These are phyloP conservation scores for Napeogenes sylphis DNA, from an alignment of 2,888 invertebrate genomes.

Conservation along the genomic window DNA sequence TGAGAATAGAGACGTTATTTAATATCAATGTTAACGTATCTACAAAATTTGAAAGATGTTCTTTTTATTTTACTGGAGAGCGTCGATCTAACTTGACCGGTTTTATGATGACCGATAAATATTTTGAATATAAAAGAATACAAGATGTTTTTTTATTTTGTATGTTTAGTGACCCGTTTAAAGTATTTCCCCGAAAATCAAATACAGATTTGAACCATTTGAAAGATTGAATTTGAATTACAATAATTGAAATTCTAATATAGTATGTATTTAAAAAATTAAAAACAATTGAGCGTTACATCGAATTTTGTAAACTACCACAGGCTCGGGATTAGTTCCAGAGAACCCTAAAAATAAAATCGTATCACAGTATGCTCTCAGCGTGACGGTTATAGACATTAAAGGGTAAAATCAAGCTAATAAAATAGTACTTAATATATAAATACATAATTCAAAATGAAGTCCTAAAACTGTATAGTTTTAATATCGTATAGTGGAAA, in stretches of 20 bases:
- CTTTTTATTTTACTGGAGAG: constrained; percentile 42
- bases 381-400: constrained; percentile 43
- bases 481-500: neutral
- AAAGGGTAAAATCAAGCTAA: constrained; percentile 32
- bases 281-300: neutral
- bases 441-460: constrained; percentile 41
- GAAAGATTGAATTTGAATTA: no score
- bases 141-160: constrained; percentile 24
- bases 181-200: no score
- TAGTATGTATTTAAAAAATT: constrained; percentile 4
- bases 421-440: constrained; percentile 39
- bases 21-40: constrained; percentile 72
- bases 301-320: neutral
- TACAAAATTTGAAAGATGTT: constrained; percentile 54
- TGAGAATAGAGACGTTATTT: constrained; percentile 74
- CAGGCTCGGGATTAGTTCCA: neutral
- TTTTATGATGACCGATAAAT: constrained; percentile 59
- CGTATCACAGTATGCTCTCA: constrained; percentile 44
- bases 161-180: neutral
- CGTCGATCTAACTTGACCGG: constrained; percentile 46
- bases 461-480: constrained; percentile 9
- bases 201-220: no score
- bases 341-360: constrained; percentile 24
- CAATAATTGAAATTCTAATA: no score
- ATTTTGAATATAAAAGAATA: constrained; percentile 47